These are phyloP conservation scores for Sebastes steindachneri DNA, from an alignment of 2,797 vertebrate species.

Conservation along the genomic window DNA sequence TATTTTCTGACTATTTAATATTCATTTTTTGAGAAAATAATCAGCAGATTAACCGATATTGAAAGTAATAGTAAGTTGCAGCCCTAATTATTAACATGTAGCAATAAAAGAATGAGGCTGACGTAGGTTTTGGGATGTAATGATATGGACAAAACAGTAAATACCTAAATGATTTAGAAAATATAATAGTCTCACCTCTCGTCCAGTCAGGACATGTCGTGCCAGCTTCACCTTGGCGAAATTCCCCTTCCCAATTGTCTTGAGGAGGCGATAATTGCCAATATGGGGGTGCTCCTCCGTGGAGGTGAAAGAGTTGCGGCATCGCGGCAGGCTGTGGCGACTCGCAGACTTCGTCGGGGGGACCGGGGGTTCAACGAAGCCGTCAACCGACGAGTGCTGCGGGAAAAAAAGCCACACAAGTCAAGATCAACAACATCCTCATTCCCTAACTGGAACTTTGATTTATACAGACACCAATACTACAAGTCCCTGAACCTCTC, in stretches of 20 bases:
- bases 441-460: not conserved
- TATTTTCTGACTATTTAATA: not conserved
- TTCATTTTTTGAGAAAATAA: not conserved
- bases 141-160: not conserved
- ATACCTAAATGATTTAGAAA: not conserved
- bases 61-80: not conserved
- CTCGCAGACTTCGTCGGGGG: slow-evolving; percentile 91
- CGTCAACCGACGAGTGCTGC: slow-evolving; percentile 93
- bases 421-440: slow-evolving; percentile 36
- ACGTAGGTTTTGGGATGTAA: not conserved
- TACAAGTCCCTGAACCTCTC: not conserved
- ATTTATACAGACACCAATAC: not conserved
- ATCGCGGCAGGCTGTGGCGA: slow-evolving; percentile 91
- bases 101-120: not conserved
- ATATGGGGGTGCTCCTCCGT: slow-evolving; percentile 95
- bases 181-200: slow-evolving; percentile 87
- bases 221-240: slow-evolving; percentile 97
- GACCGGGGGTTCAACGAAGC: slow-evolving; percentile 87
- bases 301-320: slow-evolving; percentile 92
- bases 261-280: slow-evolving; percentile 94
- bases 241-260: slow-evolving; percentile 97
- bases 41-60: not conserved
- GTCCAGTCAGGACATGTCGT: slow-evolving; percentile 92
- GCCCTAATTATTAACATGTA: not conserved
- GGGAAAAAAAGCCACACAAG: slow-evolving; percentile 2